Evolutionary conservation across 2,888 invertebrate genomes (phyloP).

Genomic region (Tenthredo amoena): DNA sequence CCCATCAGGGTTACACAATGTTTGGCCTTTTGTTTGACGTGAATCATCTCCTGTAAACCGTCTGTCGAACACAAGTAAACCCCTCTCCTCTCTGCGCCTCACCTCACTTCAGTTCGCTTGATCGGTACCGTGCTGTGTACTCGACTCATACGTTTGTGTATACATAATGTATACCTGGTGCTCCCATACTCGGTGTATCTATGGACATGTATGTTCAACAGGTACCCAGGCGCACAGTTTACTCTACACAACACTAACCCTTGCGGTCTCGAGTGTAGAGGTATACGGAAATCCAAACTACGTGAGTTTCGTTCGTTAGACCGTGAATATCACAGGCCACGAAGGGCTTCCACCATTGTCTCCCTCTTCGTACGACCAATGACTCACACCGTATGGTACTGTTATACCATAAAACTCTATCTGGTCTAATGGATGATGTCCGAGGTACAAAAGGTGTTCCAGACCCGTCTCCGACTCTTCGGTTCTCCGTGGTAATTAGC

Average conservation of each 20-base stretch:
- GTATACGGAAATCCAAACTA: constrained; percentile 42
- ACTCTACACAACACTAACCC: not conserved
- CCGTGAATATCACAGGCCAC: constrained; percentile 57
- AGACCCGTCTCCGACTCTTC: not conserved
- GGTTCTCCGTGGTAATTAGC: not conserved
- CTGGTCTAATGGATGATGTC: not conserved
- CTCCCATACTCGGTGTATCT: constrained; percentile 52
- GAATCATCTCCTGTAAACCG: constrained; percentile 69
- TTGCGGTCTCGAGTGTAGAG: constrained; percentile 11
- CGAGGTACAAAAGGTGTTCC: not conserved
- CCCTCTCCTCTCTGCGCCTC: not conserved
- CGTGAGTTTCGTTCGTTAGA: not conserved
- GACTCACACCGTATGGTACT: constrained; percentile 67
- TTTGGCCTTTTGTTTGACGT: constrained; percentile 74
- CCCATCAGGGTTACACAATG: constrained; percentile 67
- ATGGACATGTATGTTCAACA: constrained; percentile 62
- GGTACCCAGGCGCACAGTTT: constrained; percentile 57
- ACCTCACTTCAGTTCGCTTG: not conserved
- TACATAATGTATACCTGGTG: constrained; percentile 56
- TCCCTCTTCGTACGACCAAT: constrained; percentile 64
- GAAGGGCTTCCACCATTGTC: constrained; percentile 73
- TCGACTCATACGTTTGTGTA: constrained; percentile 50
- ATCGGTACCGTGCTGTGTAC: constrained; percentile 29
- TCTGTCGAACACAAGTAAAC: constrained; percentile 46
- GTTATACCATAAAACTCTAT: not conserved